These are phyloP conservation scores for Leptopilina syphax DNA, from an alignment of 2,888 invertebrate genomes.

Conservation along the genomic window DNA sequence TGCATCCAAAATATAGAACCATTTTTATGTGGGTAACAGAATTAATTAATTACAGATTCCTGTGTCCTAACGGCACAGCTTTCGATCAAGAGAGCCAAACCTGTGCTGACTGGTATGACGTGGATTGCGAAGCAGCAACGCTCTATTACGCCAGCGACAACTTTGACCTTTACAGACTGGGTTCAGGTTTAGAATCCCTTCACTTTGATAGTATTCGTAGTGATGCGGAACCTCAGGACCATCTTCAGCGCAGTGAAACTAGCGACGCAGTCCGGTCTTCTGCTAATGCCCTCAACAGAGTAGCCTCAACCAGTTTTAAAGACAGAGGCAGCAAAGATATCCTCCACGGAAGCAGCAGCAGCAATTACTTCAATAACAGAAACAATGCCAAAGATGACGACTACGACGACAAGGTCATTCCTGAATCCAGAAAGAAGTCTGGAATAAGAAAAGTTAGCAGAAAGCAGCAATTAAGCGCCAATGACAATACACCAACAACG, in stretches of 20 bases:
- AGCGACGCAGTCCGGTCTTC: constrained; percentile 76
- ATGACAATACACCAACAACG: constrained; percentile 59
- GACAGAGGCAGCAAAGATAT: constrained; percentile 70
- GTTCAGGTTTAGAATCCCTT: constrained; percentile 81
- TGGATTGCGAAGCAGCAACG: constrained; percentile 90
- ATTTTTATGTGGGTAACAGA: not conserved
- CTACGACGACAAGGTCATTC: constrained; percentile 74
- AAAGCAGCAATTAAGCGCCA: constrained; percentile 65
- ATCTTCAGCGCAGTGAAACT: constrained; percentile 75
- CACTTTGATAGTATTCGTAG: constrained; percentile 73
- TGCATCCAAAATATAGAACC: not conserved
- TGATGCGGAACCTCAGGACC: constrained; percentile 72
- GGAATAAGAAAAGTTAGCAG: constrained; percentile 68
- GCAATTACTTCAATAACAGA: constrained; percentile 51
- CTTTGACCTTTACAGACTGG: constrained; percentile 90
- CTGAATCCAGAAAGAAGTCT: constrained; percentile 61
- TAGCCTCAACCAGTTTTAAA: constrained; percentile 69
- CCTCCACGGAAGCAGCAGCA: constrained; percentile 67
- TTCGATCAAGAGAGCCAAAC: constrained; percentile 96
- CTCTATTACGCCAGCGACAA: constrained; percentile 89
- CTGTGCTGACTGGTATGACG: constrained; percentile 94
- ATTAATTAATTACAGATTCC: constrained; percentile 81
- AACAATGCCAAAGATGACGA: constrained; percentile 69
- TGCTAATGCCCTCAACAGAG: constrained; percentile 66
- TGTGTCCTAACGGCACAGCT: constrained; percentile 92